Evolutionary conservation across 2,888 invertebrate species (phyloP), one percentile per base, ranked within the genome.

Genomic region (Spialia ferax): DNA sequence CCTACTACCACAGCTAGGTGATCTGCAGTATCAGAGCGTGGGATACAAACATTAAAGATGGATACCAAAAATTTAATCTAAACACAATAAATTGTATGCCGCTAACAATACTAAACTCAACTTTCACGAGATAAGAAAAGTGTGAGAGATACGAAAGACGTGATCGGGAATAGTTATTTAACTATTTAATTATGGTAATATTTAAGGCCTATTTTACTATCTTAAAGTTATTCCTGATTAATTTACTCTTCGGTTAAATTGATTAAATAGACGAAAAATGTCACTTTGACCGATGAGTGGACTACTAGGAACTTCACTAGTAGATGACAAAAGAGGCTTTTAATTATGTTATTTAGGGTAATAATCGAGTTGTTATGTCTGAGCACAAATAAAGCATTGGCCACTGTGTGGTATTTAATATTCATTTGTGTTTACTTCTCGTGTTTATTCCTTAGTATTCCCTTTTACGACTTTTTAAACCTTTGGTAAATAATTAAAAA

Each of bases 371-470:
- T 69, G 74, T 73, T 69, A 74, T 72, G 50, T 45, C 45, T 45
- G 77, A 80, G 84, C 86, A 89, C 83, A 72, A 86, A 86, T 89
- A 89, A 87, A 89, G 86, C 87, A 89, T 78, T 79, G 69, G 75
- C 91, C 88, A 87, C 86, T 81, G 74, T 87, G 88, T 90, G 88
- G 88, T 84, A 77, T 71, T 72, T 38, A 18, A 60, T 35, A 52
- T 20, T 26, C 8, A 59, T n/a, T 54, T 7, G 71, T 74, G 72
- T 85, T 83, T 84, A 38, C n/a, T 4, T 38, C 13, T 13, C 38
- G 4, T 67, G 77, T 77, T 82, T 59, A 38, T 20, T 11, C 18
- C 2, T 50, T 38, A 38, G 6, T 45, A 8, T 45, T 45, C 13
- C 8, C 11, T 38, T 45, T 7, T 45, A 45, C 45, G 45, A 18